These are phyloP conservation scores for Polia nebulosa DNA, from an alignment of 2,888 invertebrate species.

Conservation along the genomic window DNA sequence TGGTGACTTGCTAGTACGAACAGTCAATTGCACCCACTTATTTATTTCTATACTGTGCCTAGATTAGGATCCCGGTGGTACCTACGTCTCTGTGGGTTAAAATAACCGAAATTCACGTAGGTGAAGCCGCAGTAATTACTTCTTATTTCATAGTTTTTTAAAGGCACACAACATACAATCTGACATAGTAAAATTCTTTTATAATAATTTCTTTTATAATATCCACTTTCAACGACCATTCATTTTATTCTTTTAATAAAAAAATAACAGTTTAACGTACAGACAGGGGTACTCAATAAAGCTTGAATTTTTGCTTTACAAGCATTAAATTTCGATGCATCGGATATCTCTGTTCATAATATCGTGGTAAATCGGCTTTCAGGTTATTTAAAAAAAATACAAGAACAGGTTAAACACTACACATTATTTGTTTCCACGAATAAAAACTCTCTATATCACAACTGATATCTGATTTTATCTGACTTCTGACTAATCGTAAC, in stretches of 20 bases:
- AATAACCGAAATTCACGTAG: not conserved
- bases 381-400: not conserved
- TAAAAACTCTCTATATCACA: not conserved
- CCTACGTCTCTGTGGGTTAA: not conserved
- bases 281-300: constrained; percentile 11
- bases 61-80: no score
- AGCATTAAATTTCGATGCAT: not conserved
- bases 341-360: not conserved
- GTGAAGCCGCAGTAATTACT: not conserved
- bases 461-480: no score
- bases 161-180: no score
- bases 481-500: no score
- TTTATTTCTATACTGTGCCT: no score
- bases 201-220: not conserved
- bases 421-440: not conserved
- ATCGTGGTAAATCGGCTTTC: not conserved
- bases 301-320: constrained; percentile 29
- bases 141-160: no score
- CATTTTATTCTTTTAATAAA: constrained; percentile 6
- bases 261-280: not conserved
- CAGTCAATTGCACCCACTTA: no score
- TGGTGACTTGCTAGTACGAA: no score
- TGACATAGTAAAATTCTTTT: no score
- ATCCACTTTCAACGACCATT: not conserved
- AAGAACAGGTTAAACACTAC: not conserved